A percentile compares a stretch with the other conserved stretches of the same genome.
phyloP scores from a whole-genome alignment of 2,797 vertebrate species.

The Xiphorhynchus erythropygius region DNA sequence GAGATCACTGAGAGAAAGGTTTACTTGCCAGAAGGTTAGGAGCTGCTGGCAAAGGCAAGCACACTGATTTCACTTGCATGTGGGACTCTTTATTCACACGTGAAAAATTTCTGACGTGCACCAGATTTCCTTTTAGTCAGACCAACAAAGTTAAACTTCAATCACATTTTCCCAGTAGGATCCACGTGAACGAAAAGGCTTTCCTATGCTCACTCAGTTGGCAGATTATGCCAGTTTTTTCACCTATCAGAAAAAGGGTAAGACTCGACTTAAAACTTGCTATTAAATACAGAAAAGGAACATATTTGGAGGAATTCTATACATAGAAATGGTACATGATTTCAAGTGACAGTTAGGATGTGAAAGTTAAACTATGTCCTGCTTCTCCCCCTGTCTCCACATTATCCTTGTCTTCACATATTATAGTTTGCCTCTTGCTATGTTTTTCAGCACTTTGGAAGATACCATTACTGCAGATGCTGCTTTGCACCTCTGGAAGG shows the following conservation, averaged over 20 bases:
- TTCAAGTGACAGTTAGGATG: neutral
- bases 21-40: neutral
- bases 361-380: neutral
- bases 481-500: neutral
- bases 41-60: neutral
- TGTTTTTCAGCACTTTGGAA: neutral
- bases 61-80: neutral
- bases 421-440: neutral
- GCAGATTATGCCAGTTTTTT: neutral
- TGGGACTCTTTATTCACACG: neutral
- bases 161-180: neutral
- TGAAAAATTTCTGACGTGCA: neutral
- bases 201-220: neutral
- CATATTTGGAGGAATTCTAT: accelerated
- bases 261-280: neutral
- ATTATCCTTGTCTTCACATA: neutral
- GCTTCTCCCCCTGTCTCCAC: neutral
- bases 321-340: neutral
- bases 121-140: neutral
- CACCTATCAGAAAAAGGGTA: neutral
- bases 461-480: neutral
- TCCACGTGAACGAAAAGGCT: neutral
- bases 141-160: neutral
- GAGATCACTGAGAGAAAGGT: neutral
- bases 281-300: neutral